A percentile compares a stretch with the other conserved stretches of the same genome.
Evolutionary conservation across 2,888 invertebrate species (phyloP).

Genomic region (Synanthedon vespiformis): DNA sequence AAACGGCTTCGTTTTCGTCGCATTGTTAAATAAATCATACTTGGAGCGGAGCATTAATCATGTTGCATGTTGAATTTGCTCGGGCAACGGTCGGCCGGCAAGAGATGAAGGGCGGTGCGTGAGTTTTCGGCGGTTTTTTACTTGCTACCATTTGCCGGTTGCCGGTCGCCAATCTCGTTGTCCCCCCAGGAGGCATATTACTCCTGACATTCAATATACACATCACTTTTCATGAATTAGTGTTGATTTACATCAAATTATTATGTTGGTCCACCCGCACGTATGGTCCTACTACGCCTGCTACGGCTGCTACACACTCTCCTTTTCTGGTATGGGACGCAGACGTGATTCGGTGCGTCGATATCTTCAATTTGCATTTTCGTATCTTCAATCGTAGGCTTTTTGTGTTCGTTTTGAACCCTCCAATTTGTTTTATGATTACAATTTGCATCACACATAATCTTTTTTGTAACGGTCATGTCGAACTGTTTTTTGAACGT

Average conservation of each 20-base stretch:
- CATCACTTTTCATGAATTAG: not conserved
- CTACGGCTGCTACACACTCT: not conserved
- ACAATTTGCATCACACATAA: too few species aligned
- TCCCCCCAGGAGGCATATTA: slow-evolving; percentile 23
- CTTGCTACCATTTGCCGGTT: not conserved
- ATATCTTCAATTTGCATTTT: not conserved
- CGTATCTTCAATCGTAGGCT: too few species aligned
- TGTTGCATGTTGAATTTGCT: slow-evolving; percentile 22
- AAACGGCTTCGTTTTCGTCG: slow-evolving; percentile 23
- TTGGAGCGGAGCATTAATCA: slow-evolving; percentile 44
- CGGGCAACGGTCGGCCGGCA: slow-evolving; percentile 1
- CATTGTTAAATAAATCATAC: slow-evolving; percentile 46
- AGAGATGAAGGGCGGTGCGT: slow-evolving; percentile 4
- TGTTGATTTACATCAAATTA: not conserved
- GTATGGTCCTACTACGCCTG: too few species aligned
- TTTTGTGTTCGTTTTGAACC: too few species aligned
- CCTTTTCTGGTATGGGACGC: not conserved
- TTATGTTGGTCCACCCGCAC: not conserved
- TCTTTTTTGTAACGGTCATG: too few species aligned
- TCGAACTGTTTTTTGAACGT: too few species aligned
- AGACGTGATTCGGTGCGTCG: slow-evolving; percentile 1
- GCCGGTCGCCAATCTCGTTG: slow-evolving; percentile 19
- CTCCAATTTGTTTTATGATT: too few species aligned
- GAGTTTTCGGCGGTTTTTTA: slow-evolving; percentile 2
- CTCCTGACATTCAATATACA: slow-evolving; percentile 12